A percentile compares a stretch with the other conserved stretches of the same genome.
phyloP scores from a whole-genome alignment of 2,113 vertebrate genomes.

The Osmerus eperlanus region DNA sequence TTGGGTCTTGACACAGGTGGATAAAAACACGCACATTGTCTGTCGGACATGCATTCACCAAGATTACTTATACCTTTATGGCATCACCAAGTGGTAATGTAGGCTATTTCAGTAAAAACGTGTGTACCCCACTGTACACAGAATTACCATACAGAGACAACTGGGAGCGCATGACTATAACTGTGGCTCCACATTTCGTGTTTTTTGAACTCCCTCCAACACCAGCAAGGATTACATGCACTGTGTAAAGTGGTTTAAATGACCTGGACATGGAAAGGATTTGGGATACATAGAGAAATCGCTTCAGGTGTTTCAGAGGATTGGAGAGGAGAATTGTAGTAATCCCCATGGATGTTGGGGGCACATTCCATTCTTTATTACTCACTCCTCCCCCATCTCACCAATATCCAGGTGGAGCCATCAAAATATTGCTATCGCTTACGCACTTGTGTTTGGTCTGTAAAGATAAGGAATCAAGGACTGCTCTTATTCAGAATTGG shows the following conservation, averaged over 20 bases:
- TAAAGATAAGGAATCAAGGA: slow-evolving; percentile 45
- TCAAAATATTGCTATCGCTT: slow-evolving; percentile 50
- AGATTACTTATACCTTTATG: no score
- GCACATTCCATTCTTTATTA: slow-evolving; percentile 71
- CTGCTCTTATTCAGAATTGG: not conserved
- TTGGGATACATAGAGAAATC: slow-evolving; percentile 42
- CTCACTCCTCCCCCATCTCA: slow-evolving; percentile 36
- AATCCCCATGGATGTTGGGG: slow-evolving; percentile 51
- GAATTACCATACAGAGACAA: no score
- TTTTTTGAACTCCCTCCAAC: slow-evolving; percentile 20
- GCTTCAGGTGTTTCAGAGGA: slow-evolving; percentile 54
- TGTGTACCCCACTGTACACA: no score
- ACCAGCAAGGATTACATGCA: slow-evolving; percentile 42
- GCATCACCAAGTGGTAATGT: no score
- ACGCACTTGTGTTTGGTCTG: slow-evolving; percentile 34
- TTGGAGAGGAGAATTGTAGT: slow-evolving; percentile 47
- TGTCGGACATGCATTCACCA: slow-evolving; percentile 5
- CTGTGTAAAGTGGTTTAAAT: not conserved
- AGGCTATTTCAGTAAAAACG: no score
- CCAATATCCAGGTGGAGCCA: slow-evolving; percentile 54
- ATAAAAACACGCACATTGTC: slow-evolving; percentile 1
- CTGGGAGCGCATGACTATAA: not conserved
- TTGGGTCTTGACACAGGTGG: slow-evolving; percentile 34
- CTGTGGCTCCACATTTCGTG: slow-evolving; percentile 21
- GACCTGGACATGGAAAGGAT: slow-evolving; percentile 28